These are phyloP conservation scores for Phaethornis superciliosus DNA, from an alignment of 2,113 vertebrate genomes.

Conservation along the genomic window DNA sequence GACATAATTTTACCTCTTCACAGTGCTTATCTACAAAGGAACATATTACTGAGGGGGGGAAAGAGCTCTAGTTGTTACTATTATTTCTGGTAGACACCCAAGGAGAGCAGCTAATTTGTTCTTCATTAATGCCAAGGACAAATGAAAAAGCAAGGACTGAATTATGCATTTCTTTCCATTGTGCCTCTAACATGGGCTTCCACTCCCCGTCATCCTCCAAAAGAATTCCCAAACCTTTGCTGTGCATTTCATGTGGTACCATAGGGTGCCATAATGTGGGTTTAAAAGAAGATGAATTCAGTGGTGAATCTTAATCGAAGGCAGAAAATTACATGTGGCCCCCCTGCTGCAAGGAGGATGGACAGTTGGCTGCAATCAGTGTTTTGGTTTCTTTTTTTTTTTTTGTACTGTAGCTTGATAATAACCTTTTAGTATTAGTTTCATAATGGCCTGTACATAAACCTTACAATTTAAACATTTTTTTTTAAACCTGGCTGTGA, in stretches of 20 bases:
- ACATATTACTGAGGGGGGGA: slow-evolving; percentile 76
- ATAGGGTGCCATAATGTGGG: slow-evolving; percentile 53
- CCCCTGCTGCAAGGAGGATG: slow-evolving; percentile 51
- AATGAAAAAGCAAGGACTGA: slow-evolving; percentile 73
- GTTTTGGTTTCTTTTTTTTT: not conserved
- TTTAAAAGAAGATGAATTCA: slow-evolving; percentile 65
- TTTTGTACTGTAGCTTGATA: not conserved
- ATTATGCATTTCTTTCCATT: slow-evolving; percentile 77
- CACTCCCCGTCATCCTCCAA: slow-evolving; percentile 60
- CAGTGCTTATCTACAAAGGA: slow-evolving; percentile 87
- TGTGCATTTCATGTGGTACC: slow-evolving; percentile 67
- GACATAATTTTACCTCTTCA: slow-evolving; percentile 82
- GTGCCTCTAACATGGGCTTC: slow-evolving; percentile 59
- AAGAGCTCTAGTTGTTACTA: slow-evolving; percentile 74
- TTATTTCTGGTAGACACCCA: slow-evolving; percentile 83
- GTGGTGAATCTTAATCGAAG: slow-evolving; percentile 65
- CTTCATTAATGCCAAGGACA: slow-evolving; percentile 85
- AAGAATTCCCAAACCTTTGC: slow-evolving; percentile 67
- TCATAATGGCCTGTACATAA: not conserved
- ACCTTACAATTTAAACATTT: not conserved
- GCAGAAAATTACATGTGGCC: slow-evolving; percentile 63
- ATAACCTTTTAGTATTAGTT: not conserved
- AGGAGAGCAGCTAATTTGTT: slow-evolving; percentile 84
- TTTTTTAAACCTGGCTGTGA: not conserved
- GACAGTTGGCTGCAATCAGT: slow-evolving; percentile 43